phyloP scores from a whole-genome alignment of 2,113 vertebrate species.

The Grammomys surdaster region DNA sequence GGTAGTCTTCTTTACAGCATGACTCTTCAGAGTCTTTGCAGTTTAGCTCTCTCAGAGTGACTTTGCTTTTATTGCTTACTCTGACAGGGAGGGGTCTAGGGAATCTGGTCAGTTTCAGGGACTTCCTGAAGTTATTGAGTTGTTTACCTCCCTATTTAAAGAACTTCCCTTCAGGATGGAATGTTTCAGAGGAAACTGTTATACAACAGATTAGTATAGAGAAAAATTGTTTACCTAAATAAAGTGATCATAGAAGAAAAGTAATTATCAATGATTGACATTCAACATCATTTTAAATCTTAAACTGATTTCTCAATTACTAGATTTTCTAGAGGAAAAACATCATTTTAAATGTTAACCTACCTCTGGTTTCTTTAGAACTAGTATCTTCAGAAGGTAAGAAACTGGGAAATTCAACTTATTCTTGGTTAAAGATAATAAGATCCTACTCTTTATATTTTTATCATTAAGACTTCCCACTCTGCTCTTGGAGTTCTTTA shows the following conservation, averaged over 20 bases:
- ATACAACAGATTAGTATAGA: background rate
- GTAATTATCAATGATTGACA: conserved; percentile 20
- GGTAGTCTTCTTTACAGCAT: background rate
- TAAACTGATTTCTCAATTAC: conserved; percentile 37
- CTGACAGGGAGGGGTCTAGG: background rate
- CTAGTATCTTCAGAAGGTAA: background rate
- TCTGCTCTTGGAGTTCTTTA: conserved; percentile 69
- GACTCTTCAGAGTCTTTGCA: background rate
- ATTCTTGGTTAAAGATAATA: conserved; percentile 56
- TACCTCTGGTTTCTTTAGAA: conserved; percentile 54
- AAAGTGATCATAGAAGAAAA: conserved; percentile 32
- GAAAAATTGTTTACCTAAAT: conserved; percentile 29
- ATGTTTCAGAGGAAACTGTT: background rate
- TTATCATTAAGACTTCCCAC: conserved; percentile 68
- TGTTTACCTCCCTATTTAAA: background rate
- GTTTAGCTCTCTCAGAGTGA: background rate
- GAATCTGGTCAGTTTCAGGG: background rate
- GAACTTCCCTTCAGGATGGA: too few relatives aligned
- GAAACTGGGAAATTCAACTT: conserved; percentile 41
- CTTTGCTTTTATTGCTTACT: background rate
- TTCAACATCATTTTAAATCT: conserved; percentile 39
- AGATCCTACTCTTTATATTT: conserved; percentile 67
- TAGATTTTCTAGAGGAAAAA: background rate
- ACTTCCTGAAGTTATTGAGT: background rate
- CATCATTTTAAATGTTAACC: conserved; percentile 37